phyloP scores from a whole-genome alignment of 2,113 vertebrate genomes.

The Pterocles orientalis region DNA sequence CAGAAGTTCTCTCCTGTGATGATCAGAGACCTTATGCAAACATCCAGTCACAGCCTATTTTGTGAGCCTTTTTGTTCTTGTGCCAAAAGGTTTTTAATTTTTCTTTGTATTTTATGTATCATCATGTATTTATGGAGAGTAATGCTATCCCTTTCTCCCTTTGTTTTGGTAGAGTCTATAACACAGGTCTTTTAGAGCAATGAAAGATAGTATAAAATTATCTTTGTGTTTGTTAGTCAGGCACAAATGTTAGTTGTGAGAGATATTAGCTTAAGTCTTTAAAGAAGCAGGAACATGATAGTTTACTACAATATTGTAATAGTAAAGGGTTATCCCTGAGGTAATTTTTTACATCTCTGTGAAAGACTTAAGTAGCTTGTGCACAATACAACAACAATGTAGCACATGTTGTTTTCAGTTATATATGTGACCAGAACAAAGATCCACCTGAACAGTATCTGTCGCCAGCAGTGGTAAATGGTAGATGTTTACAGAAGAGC shows the following conservation, averaged over 20 bases:
- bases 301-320: background rate
- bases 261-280: background rate
- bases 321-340: background rate
- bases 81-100: background rate
- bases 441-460: background rate
- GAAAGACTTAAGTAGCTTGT: background rate
- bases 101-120: background rate
- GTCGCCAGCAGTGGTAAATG: background rate
- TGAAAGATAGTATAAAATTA: background rate
- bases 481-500: background rate
- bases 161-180: background rate
- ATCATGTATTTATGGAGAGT: background rate
- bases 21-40: background rate
- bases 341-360: background rate
- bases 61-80: background rate
- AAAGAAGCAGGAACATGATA: background rate
- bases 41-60: background rate
- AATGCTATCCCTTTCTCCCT: background rate
- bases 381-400: accelerated
- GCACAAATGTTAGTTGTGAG: background rate
- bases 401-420: background rate
- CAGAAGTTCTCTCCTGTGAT: background rate
- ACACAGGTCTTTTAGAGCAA: background rate
- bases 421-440: background rate
- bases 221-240: background rate